Base-by-base conservation (phyloP, 2,113 vertebrate genomes). In the Tichodroma muraria region DNA sequence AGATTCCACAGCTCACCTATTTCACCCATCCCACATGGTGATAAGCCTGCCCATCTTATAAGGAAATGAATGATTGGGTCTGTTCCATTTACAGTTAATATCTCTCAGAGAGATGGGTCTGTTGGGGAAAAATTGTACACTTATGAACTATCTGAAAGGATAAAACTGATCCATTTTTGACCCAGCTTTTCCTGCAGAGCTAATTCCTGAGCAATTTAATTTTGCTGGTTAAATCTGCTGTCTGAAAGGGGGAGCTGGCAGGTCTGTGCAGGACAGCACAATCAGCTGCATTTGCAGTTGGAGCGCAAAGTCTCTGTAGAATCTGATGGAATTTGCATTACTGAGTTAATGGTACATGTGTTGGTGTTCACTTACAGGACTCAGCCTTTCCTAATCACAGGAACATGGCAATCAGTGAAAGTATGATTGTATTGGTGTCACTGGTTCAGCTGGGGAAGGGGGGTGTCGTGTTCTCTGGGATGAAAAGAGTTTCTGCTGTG, bases 31-130 rank as follows among this genome's bases (percentile, higher is more conserved):
- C 80, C 45, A 50, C 16, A 13, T 2, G 3, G 1, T 59, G 83
- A 88, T 42, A 63, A 92, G 12, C 50, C 61, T 93, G 59, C 57
- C 50, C 21, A 49, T 78, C 76, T 66, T 54, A 70, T 10, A 90
- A 85, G 93, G 61, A 56, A 42, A 44, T 80, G 68, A 93, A 80
- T 86, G 80, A 93, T 57, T 88, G 76, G 93, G 90, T 75, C 42
- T 86, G 28, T 40, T 70, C 76, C 57, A n/a, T 71, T n/a, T 79
- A 25, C 69, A 66, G 72, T 70, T 80, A 85, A 93, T 73, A 70
- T 37, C 38, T 45, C 72, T 52, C 49, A 27, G 40, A 70, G 64
- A 81, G 50, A 79, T 77, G 14, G 49, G 53, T 61, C 93, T 73
- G 25, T 23, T 72, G 79, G 37, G 60, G 52, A 18, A 72, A 95